Base-by-base conservation (phyloP, 1,140 invertebrate species). In the Sitodiplosis mosellana region DNA sequence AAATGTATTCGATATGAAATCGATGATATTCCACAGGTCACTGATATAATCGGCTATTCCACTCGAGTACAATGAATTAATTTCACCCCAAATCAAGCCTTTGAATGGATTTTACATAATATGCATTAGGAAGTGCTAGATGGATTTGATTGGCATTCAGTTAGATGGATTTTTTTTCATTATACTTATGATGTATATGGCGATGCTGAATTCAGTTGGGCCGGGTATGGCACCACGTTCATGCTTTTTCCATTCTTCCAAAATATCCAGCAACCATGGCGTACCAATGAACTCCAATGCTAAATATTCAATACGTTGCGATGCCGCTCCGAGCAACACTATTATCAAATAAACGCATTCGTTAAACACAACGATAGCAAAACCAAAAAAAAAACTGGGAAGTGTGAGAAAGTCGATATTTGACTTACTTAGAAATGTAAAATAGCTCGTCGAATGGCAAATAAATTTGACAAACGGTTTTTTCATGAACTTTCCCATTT, bases 11-110 rank as follows among this genome's bases (percentile, higher is more conserved):
- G 88, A 92, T 53, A 94, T 82, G 58, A 94, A 95, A 63, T 97
- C 93, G 4, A 96, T 81, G 53, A 95, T 88, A 61, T 97, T 97
- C 93, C 93, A 97, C 49, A 95, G 75, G 67, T 97, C 91, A 43
- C 78, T 79, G 27, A 92, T 70, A 58, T 96, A 97, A 40, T 92
- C 87, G 27, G 81, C 61, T n/a, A 95, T 58, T 0, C 92, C 92
- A 49, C 83, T 83, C 0, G 77, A 71, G 80, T 89, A 95, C 14
- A 96, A 66, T 20, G 88, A 70, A 56, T 83, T 77, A 38, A 92
- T 80, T 70, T 97, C 92, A 8, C 78, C 77, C 72, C 85, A 88
- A 40, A 97, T 81, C 53, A 93, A 75, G 67, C 90, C 90, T n/a
- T n/a, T 92, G 57, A 8, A 64, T 11, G 43, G 10, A 14, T n/a